Conservation (phyloP, 2,113 vertebrate species). For the Gadus macrocephalus region DNA sequence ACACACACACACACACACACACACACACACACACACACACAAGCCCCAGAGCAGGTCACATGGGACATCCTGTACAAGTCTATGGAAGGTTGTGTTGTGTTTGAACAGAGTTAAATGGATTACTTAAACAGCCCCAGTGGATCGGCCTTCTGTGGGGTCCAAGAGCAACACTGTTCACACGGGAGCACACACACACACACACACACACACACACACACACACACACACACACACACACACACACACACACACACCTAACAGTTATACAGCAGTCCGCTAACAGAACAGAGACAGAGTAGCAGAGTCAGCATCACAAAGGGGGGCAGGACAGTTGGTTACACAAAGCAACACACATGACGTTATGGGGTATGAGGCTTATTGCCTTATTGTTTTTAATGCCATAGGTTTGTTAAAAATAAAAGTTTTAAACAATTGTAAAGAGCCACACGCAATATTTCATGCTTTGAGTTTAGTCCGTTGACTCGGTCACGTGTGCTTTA, state of each 20-base stretch:
- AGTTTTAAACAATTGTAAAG: too few species aligned
- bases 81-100: conserved; percentile 34
- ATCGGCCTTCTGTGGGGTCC: conserved; percentile 16
- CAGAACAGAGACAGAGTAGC: too few species aligned
- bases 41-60: conserved; percentile 15
- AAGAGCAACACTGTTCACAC: conserved; percentile 32
- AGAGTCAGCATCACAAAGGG: neutral
- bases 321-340: neutral
- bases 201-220: neutral
- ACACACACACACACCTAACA: too few species aligned
- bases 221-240: neutral
- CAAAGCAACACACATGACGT: too few species aligned
- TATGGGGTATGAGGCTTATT: too few species aligned
- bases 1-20: neutral
- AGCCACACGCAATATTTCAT: too few species aligned
- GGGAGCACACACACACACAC: conserved; percentile 6
- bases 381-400: too few species aligned
- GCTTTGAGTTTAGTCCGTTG: too few species aligned
- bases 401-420: too few species aligned
- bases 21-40: conserved; percentile 14
- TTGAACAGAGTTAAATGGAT: conserved; percentile 35
- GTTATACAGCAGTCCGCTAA: neutral
- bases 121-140: conserved; percentile 26
- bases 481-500: too few species aligned
- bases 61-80: conserved; percentile 28